Base-by-base conservation (phyloP, 2,888 invertebrate species). In the Idaea straminata region DNA sequence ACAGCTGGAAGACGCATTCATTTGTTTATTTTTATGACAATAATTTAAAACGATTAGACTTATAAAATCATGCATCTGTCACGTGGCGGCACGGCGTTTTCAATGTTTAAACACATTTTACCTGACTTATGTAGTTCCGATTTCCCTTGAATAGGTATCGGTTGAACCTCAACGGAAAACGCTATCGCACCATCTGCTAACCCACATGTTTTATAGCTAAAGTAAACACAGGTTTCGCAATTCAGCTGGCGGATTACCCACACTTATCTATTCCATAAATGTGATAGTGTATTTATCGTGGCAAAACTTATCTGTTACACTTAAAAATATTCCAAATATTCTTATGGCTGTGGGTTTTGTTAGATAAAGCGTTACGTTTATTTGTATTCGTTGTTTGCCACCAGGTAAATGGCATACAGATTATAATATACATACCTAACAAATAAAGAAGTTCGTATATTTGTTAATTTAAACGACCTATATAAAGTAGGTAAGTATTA, bases 191-290 rank as follows among this genome's bases (percentile, higher is more conserved):
- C 67, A 79, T 79, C 78, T 73, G 72, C 72, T 70, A 62, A 71
- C 75, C 75, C 72, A 72, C 66, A 69, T 68, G 66, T 72, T 71
- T 47, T 74, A 65, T 73, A 70, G 72, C 71, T 75, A 63, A 75
- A 72, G 77, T 70, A 72, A 74, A 72, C 72, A 72, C 68, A 64
- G 71, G 74, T 76, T 77, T 74, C 71, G 77, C 77, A 76, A 81
- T 74, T 69, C 66, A 66, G 69, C 66, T 65, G 71, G 66, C 72
- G 70, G 72, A 74, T 77, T 76, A 77, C 72, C 25, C 66, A 67
- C 64, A 66, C 69, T 72, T 80, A 80, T 78, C 77, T 69, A 61
- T 71, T 66, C 64, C 67, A 66, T 72, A 72, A 75, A 69, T 73
- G 74, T 64, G 64, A 65, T 65, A 64, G 13, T 25, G 13, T 34